Conservation (phyloP, 2,888 invertebrate genomes). For the Sepiola atlantica region DNA sequence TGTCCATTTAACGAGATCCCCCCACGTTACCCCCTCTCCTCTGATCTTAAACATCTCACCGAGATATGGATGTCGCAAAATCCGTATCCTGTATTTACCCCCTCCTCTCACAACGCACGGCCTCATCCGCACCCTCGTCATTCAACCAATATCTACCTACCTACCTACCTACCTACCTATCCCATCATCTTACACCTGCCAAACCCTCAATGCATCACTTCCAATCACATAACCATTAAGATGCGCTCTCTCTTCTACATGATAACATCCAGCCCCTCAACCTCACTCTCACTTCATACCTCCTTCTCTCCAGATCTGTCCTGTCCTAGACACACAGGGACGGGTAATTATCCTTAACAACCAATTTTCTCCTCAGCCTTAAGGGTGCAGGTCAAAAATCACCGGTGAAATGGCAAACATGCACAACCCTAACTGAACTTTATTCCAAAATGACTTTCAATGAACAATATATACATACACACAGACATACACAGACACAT, state of each 20-base stretch:
- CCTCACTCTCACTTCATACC: background rate
- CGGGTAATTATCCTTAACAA: slow-evolving; percentile 32
- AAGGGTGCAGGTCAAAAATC: background rate
- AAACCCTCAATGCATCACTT: background rate
- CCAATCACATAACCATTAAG: background rate
- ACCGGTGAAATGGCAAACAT: slow-evolving; percentile 12
- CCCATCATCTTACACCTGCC: background rate
- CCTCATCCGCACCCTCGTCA: background rate
- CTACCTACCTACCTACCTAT: slow-evolving; percentile 32
- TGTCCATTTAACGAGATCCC: background rate
- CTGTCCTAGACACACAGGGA: background rate
- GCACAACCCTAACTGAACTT: background rate
- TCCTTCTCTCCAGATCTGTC: background rate
- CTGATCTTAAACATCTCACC: background rate
- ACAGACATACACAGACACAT: background rate
- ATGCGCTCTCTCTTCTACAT: background rate
- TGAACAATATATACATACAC: background rate
- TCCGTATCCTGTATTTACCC: background rate
- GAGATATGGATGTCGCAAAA: background rate
- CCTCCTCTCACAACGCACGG: background rate
- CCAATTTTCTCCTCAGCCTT: slow-evolving; percentile 8
- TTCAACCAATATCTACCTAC: background rate
- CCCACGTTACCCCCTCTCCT: background rate
- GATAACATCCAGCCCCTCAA: background rate
- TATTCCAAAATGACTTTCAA: background rate